Evolutionary conservation across 2,113 vertebrate genomes (phyloP).

Genomic region (Narcine bancroftii): DNA sequence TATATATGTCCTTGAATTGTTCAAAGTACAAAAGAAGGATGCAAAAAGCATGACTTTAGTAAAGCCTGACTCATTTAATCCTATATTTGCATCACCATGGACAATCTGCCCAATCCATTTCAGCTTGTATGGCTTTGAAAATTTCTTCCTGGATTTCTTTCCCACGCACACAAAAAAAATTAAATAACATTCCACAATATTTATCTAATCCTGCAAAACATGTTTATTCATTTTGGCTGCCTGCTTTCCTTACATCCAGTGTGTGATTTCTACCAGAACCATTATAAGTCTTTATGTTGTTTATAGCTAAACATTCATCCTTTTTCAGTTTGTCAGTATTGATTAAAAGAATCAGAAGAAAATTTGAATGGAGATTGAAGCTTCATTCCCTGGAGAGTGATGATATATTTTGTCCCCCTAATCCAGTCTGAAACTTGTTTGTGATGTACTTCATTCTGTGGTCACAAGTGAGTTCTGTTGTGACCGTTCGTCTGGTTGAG

Average conservation of each 20-base stretch:
- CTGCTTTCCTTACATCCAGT: neutral
- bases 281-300: neutral
- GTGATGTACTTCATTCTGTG: neutral
- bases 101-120: neutral
- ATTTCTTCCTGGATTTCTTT: neutral
- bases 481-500: neutral
- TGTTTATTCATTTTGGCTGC: neutral
- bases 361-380: neutral
- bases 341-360: neutral
- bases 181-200: neutral
- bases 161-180: neutral
- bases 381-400: neutral
- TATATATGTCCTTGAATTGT: neutral
- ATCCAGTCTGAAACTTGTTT: neutral
- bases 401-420: neutral
- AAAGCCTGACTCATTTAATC: neutral
- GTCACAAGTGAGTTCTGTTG: neutral
- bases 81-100: neutral
- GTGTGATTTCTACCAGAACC: neutral
- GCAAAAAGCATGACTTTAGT: neutral
- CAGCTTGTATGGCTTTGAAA: neutral
- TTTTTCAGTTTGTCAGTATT: neutral
- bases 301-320: neutral
- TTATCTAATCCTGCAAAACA: neutral
- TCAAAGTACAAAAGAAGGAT: neutral